Percentiles rank a stretch among this genome's conserved stretches.
phyloP scores from a whole-genome alignment of 2,113 vertebrate genomes.

The Apteryx owenii region DNA sequence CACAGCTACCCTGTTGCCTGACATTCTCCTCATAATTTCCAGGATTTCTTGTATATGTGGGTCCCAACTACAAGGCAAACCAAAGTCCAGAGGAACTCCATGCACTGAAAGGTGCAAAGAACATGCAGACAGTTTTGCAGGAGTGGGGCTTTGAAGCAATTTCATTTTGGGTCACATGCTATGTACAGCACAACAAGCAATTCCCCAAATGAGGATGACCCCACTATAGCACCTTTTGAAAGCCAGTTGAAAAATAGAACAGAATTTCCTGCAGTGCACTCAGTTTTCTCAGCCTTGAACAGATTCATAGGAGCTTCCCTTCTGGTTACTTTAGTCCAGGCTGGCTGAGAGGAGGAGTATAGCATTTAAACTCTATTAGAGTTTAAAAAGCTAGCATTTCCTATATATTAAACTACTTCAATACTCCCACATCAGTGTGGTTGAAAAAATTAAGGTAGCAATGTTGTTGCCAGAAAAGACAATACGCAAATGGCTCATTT shows the following conservation, averaged over 20 bases:
- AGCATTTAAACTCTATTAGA: not conserved
- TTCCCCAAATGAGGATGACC: not conserved
- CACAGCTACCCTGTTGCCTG: not conserved
- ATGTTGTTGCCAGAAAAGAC: not conserved
- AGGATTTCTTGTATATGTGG: not conserved
- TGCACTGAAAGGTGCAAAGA: not conserved
- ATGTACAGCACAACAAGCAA: not conserved
- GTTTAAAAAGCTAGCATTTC: not conserved
- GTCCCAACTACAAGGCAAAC: not conserved
- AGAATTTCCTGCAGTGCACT: not conserved
- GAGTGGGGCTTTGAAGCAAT: not conserved
- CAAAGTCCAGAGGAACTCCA: not conserved
- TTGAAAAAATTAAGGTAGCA: not conserved
- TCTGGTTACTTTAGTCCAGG: not conserved
- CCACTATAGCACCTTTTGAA: not conserved
- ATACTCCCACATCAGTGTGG: fast-evolving
- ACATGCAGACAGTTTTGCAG: not conserved
- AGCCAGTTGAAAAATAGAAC: not conserved
- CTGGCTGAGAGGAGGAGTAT: not conserved
- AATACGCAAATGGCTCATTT: not conserved
- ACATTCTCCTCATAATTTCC: not conserved
- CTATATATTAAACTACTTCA: not conserved
- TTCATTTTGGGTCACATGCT: not conserved
- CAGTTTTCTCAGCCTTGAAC: not conserved
- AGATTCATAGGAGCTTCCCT: not conserved